Evolutionary conservation across 37 sponge, comb jelly and placozoan genomes (phyloP).

Genomic region (Theonella swinhoei): DNA sequence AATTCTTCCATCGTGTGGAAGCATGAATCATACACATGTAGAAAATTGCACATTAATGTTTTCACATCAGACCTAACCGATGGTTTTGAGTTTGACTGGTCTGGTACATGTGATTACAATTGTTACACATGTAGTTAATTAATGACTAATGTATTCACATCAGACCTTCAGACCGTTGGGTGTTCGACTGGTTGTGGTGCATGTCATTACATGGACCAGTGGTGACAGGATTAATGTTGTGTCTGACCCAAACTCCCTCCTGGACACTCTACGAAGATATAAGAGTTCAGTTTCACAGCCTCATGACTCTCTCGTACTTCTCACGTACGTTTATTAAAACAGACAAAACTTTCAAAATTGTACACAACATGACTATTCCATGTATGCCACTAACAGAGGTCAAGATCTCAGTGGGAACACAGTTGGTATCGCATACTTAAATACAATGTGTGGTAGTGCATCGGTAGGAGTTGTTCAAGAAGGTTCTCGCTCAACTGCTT

Average conservation of each 20-base stretch:
- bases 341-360: not conserved
- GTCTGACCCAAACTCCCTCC: constrained; percentile 36
- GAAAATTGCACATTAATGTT: too few relatives aligned
- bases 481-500: not conserved
- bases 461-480: constrained; percentile 60
- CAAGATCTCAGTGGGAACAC: constrained; percentile 35
- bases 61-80: too few relatives aligned
- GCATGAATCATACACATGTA: too few relatives aligned
- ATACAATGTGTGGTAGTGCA: constrained; percentile 62
- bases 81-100: too few relatives aligned
- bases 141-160: not conserved
- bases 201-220: constrained; percentile 57
- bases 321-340: constrained; percentile 49
- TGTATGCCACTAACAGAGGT: too few relatives aligned
- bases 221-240: constrained; percentile 38
- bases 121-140: too few relatives aligned
- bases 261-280: constrained; percentile 37
- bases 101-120: too few relatives aligned
- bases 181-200: constrained; percentile 65
- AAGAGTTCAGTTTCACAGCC: not conserved
- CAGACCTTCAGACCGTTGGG: constrained; percentile 42
- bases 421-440: constrained; percentile 68
- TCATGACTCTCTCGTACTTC: constrained; percentile 54
- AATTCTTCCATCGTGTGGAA: too few relatives aligned
- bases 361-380: too few relatives aligned